Base-by-base conservation (phyloP, 2,888 invertebrate species). In the Tenthredo distinguenda region DNA sequence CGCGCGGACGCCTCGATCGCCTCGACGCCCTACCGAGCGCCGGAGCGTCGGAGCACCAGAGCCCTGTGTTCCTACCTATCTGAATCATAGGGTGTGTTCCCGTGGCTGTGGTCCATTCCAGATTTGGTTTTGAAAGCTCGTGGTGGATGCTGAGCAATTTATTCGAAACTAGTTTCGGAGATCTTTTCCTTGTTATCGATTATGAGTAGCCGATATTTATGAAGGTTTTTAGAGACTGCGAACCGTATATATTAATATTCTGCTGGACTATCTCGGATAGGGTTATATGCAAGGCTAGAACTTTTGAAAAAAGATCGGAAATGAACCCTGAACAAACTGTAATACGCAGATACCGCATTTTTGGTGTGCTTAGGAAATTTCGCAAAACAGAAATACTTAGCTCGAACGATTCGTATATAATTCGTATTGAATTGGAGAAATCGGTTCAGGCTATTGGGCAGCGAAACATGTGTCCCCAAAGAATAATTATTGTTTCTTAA, bases 1-100 rank as follows among this genome's bases (percentile, higher is more conserved):
- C 65, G 79, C 81, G 85, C 76, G 85, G 85, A 85, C 85, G 85
- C 85, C 79, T 77, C 85, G 79, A 85, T 81, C 85, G 85, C 85
- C 62, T 85, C 81, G 85, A 79, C 85, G 85, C 81, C 85, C 85
- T 81, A 71, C 81, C 85, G 50, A 85, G 79, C 85, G 85, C 85
- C 85, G n/a, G 77, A 84, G 58, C 40, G 74, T 84, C 65, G 85
- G 5, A 83, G 68, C 83, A 47, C 83, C 83, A 43, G 58, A 83
- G 82, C 68, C 71, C 83, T 34, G 68, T 65, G 83, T 83, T 71
- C 47, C 65, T 47, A 43, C 71, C 83, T 81, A 81, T 81, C 47
- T 34, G 43, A 47, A 65, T 43, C 68, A 12, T 21, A n/a, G 31
- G 83, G 40, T 83, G 31, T 43, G 68, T 83, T 68, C 83, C 83